Percentiles rank a stretch among this genome's conserved stretches.
Conservation (phyloP, 64 coral and sea anemone genomes). For the Montipora efflorescens region DNA sequence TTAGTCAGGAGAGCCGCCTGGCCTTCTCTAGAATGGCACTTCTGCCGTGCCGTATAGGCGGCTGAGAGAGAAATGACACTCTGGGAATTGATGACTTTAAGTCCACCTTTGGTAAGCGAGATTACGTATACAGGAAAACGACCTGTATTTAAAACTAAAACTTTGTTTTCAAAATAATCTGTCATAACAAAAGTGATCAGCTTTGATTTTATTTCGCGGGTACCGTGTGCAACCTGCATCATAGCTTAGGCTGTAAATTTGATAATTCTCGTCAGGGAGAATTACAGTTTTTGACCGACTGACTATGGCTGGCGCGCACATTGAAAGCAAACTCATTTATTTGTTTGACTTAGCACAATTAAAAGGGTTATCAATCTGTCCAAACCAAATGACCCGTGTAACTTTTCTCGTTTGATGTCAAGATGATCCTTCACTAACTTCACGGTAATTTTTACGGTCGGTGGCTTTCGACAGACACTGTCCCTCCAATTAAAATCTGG, state of each 20-base stretch:
- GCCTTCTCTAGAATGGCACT: too few relatives aligned
- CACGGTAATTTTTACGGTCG: slow-evolving; percentile 23
- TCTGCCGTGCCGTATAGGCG: too few relatives aligned
- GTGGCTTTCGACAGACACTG: slow-evolving; percentile 20
- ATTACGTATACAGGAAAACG: too few relatives aligned
- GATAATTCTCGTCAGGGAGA: neutral
- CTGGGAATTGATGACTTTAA: too few relatives aligned
- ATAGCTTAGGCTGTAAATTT: neutral
- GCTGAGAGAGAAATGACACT: too few relatives aligned
- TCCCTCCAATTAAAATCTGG: too few relatives aligned
- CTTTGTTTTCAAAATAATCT: neutral
- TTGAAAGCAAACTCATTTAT: too few relatives aligned
- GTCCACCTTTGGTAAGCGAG: too few relatives aligned
- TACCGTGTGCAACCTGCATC: neutral
- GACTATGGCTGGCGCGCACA: too few relatives aligned
- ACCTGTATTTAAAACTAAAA: too few relatives aligned
- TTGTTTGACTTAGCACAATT: neutral
- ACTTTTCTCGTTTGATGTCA: neutral
- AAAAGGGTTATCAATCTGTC: neutral
- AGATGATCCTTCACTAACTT: slow-evolving; percentile 1
- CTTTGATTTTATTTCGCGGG: neutral
- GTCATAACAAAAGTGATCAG: neutral
- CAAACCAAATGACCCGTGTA: neutral
- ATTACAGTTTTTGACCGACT: neutral
- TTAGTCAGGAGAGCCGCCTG: too few relatives aligned